phyloP scores from a whole-genome alignment of 92 coral and sea anemone species.

The Umimayanthus chanpuru region DNA sequence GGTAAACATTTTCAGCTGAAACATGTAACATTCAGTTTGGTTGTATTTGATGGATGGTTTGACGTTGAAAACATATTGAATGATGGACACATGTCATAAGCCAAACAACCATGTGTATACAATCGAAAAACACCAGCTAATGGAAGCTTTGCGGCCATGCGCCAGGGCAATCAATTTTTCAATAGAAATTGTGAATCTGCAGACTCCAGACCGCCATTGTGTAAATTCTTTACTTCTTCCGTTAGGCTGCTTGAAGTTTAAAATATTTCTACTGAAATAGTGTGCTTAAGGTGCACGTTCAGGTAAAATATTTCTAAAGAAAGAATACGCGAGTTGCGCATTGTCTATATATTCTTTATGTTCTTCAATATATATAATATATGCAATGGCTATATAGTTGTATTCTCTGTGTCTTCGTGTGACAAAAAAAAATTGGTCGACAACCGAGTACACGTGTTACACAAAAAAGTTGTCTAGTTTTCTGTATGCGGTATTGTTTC shows the following conservation, averaged over 20 bases:
- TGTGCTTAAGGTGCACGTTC: background rate
- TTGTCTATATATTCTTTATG: background rate
- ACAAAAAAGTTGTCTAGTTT: conserved; percentile 21
- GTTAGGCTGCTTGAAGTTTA: background rate
- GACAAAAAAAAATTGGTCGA: background rate
- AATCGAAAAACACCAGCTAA: conserved; percentile 28
- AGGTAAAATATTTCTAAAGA: background rate
- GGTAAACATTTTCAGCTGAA: conserved; percentile 3
- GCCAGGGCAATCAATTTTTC: conserved; percentile 2
- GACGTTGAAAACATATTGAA: background rate
- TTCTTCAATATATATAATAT: background rate
- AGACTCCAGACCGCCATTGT: background rate
- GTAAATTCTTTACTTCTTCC: background rate
- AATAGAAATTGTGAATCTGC: background rate
- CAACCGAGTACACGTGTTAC: conserved; percentile 21
- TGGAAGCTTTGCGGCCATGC: background rate
- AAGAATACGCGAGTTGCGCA: background rate
- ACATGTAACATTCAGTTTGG: background rate
- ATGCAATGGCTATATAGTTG: background rate
- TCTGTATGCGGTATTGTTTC: conserved; percentile 29
- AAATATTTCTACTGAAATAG: background rate
- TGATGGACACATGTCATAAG: conserved; percentile 32
- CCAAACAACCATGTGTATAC: conserved; percentile 14
- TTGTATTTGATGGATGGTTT: conserved; percentile 20
- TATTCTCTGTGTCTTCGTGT: background rate